Evolutionary conservation across 2,797 vertebrate species (phyloP).

Genomic region (Cygnus olor): DNA sequence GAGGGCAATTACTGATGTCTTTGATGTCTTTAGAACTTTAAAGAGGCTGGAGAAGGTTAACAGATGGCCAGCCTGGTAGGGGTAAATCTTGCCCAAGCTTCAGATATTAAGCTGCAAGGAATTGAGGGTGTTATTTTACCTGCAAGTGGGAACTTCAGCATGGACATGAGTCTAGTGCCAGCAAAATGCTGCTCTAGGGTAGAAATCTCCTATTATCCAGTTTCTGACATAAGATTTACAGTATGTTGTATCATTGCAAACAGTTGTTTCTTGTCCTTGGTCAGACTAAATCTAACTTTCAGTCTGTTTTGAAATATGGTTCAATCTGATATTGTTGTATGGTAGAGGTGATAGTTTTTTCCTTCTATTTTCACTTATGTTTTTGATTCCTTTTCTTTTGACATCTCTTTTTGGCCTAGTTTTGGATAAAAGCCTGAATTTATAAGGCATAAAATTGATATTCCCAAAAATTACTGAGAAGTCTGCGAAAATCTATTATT

Average conservation of each 20-base stretch:
- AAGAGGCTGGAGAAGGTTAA: constrained; percentile 31
- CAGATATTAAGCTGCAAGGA: constrained; percentile 42
- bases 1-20: constrained; percentile 14
- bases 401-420: background rate
- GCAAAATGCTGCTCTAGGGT: constrained; percentile 34
- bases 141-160: constrained; percentile 33
- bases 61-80: constrained; percentile 57
- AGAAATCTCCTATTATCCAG: background rate
- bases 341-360: background rate
- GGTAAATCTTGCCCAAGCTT: constrained; percentile 42
- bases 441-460: background rate
- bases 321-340: background rate
- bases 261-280: constrained; percentile 52
- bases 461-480: background rate
- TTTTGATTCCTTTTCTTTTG: background rate
- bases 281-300: constrained; percentile 26
- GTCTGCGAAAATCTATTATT: background rate
- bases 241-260: constrained; percentile 29
- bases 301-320: constrained; percentile 22
- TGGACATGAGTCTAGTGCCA: background rate
- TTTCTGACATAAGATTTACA: constrained; percentile 38
- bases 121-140: constrained; percentile 46
- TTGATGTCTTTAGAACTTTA: constrained; percentile 27
- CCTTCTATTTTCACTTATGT: background rate
- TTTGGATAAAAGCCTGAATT: background rate